Percentiles rank a stretch among this genome's conserved stretches.
phyloP scores from a whole-genome alignment of 2,888 invertebrate species.

The Synergus umbraculus region DNA sequence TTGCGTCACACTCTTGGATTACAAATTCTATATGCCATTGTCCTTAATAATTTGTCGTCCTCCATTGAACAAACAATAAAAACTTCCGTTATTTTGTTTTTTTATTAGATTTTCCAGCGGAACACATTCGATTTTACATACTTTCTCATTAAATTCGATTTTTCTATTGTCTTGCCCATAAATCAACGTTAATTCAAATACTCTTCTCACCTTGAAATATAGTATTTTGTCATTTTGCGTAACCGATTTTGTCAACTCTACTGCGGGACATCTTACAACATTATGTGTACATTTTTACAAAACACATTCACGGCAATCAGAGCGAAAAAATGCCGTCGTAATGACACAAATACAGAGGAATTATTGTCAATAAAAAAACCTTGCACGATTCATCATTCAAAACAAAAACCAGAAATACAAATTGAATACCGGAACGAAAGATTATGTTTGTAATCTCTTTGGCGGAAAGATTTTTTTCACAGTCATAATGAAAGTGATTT shows the following conservation, averaged over 20 bases:
- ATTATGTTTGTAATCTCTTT: too few relatives aligned
- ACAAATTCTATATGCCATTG: slow-evolving; percentile 14
- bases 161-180: not conserved
- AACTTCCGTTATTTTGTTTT: not conserved
- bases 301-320: not conserved
- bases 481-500: not conserved
- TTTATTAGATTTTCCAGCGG: not conserved
- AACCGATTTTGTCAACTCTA: not conserved
- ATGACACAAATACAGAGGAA: not conserved
- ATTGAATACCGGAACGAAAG: not conserved
- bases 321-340: not conserved
- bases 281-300: not conserved
- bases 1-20: slow-evolving; percentile 27
- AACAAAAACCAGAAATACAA: not conserved
- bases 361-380: not conserved
- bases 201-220: not conserved
- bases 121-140: not conserved
- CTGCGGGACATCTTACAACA: not conserved
- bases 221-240: not conserved
- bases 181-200: not conserved
- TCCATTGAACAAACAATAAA: not conserved
- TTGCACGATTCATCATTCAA: not conserved
- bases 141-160: not conserved
- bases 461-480: too few relatives aligned
- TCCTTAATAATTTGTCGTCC: slow-evolving; percentile 6